These are phyloP conservation scores for Tenebrio molitor DNA, from an alignment of 1,140 invertebrate species.

Conservation along the genomic window DNA sequence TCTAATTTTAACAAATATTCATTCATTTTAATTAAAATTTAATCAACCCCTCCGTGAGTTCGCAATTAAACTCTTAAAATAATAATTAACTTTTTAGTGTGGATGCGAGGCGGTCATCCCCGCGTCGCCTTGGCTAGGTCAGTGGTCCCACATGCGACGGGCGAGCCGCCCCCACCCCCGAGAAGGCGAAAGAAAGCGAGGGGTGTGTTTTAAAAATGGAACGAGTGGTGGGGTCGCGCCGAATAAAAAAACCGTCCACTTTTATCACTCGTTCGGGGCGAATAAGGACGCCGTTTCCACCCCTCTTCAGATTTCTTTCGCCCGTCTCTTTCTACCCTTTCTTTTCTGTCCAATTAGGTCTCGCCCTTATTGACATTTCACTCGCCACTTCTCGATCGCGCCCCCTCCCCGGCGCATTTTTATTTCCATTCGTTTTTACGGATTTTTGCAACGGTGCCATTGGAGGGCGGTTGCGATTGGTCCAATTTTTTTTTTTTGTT, in stretches of 20 bases:
- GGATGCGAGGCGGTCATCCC: conserved; percentile 29
- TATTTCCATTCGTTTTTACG: conserved; percentile 41
- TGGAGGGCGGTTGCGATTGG: background rate
- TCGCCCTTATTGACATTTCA: conserved; percentile 40
- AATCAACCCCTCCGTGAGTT: conserved; percentile 61
- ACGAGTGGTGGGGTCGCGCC: conserved; percentile 24
- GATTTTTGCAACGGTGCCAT: background rate
- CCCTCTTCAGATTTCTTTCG: conserved; percentile 46
- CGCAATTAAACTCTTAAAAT: conserved; percentile 64
- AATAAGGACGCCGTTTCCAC: conserved; percentile 50
- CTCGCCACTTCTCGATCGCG: conserved; percentile 3
- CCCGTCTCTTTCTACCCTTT: conserved; percentile 49
- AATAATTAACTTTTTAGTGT: conserved; percentile 62
- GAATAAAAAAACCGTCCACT: conserved; percentile 48
- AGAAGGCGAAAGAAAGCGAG: conserved; percentile 41
- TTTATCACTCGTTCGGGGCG: conserved; percentile 45
- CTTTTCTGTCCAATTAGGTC: conserved; percentile 52
- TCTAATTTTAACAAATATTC: conserved; percentile 65
- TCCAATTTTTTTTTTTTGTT: conserved; percentile 12
- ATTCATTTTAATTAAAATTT: conserved; percentile 65
- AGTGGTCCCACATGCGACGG: background rate
- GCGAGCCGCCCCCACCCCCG: background rate
- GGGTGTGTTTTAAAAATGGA: conserved; percentile 54
- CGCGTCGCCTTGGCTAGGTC: conserved; percentile 16
- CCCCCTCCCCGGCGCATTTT: background rate